Evolutionary conservation across 1,140 invertebrate species (phyloP).

Genomic region (Atta colombica): DNA sequence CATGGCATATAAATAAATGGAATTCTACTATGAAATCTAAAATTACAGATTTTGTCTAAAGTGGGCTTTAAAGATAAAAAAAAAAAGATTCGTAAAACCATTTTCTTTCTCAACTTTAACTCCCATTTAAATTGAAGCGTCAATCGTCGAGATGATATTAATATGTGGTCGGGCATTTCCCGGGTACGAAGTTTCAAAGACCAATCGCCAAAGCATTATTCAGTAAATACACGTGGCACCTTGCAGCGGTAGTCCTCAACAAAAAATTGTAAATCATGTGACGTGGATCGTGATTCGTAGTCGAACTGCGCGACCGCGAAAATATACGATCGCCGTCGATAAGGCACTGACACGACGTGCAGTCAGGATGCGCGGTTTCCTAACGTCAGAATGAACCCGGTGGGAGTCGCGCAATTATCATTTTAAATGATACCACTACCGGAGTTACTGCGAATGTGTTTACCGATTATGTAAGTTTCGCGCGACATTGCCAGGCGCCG

Average conservation of each 20-base stretch:
- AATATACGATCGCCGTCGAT: conserved; percentile 18
- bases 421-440: conserved; percentile 77
- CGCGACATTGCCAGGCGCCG: conserved; percentile 7
- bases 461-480: conserved; percentile 65
- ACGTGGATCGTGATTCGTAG: conserved; percentile 2
- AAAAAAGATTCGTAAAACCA: neutral
- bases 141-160: neutral
- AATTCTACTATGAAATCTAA: neutral
- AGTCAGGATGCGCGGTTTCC: conserved; percentile 34
- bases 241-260: neutral
- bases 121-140: neutral
- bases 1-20: neutral
- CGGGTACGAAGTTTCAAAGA: neutral
- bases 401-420: conserved; percentile 83
- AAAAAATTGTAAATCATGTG: neutral
- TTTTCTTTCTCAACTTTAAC: neutral
- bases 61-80: neutral
- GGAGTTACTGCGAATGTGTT: conserved; percentile 57
- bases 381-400: no score
- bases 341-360: conserved; percentile 8
- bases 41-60: neutral
- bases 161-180: neutral
- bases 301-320: neutral
- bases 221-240: neutral
- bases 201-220: neutral